A percentile compares a stretch with the other conserved stretches of the same genome.
Evolutionary conservation across 37 sponge, comb jelly and placozoan species (phyloP).

Genomic region (Aplysina aerophoba): DNA sequence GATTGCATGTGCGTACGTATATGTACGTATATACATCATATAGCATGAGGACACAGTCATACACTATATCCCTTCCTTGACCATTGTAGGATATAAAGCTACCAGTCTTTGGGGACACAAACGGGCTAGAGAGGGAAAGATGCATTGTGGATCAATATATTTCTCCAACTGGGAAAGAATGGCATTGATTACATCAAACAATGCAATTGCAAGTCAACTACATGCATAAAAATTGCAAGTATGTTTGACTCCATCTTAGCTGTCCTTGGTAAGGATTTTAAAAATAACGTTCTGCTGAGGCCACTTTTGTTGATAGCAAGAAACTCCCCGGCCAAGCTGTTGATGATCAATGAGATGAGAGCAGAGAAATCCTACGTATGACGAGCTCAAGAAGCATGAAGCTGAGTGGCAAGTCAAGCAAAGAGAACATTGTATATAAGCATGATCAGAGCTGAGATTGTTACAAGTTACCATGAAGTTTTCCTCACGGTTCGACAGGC

Average conservation of each 20-base stretch:
- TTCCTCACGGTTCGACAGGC: conserved; percentile 13
- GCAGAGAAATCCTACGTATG: neutral
- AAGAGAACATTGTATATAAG: neutral
- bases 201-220: conserved; percentile 54
- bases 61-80: too few species aligned
- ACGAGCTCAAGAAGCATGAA: neutral
- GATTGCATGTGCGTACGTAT: too few species aligned
- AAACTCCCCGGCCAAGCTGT: conserved; percentile 46
- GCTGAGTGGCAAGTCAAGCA: neutral
- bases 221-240: conserved; percentile 53
- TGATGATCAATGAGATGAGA: neutral
- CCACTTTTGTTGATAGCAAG: conserved; percentile 76
- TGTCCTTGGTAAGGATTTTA: conserved; percentile 44
- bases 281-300: conserved; percentile 62
- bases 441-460: neutral
- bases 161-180: conserved; percentile 32
- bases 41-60: too few species aligned
- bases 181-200: conserved; percentile 72
- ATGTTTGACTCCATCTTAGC: conserved; percentile 71
- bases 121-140: conserved; percentile 58
- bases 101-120: conserved; percentile 82
- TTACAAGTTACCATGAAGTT: neutral
- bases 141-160: conserved; percentile 38
- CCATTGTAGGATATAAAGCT: too few species aligned
- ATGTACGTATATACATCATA: too few species aligned